Evolutionary conservation across 2,797 vertebrate species (phyloP).

Genomic region (Microctenopoma lineatum): DNA sequence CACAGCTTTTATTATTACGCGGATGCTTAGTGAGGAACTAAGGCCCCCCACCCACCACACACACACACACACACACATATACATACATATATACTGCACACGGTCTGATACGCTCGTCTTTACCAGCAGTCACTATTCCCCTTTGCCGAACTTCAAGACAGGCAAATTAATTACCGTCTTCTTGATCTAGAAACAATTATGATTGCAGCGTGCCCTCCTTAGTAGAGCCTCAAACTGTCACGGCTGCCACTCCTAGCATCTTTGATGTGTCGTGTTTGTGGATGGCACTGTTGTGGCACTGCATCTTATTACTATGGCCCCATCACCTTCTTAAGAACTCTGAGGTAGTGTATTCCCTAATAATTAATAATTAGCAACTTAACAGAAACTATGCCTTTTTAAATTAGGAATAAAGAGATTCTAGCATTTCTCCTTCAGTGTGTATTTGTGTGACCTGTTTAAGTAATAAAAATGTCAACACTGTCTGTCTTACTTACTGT

Average conservation of each 20-base stretch:
- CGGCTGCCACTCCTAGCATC: constrained; percentile 68
- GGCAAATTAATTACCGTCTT: constrained; percentile 82
- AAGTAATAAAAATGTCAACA: too few relatives aligned
- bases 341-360: constrained; percentile 49
- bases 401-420: constrained; percentile 57
- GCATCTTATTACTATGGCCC: constrained; percentile 69
- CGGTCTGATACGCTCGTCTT: constrained; percentile 34
- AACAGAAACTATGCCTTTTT: constrained; percentile 60
- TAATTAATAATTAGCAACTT: constrained; percentile 76
- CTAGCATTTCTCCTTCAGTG: constrained; percentile 42
- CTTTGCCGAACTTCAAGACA: constrained; percentile 76
- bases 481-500: neutral
- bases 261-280: constrained; percentile 67
- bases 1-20: constrained; percentile 47
- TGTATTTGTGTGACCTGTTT: neutral
- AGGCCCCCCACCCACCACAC: neutral
- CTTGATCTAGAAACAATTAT: constrained; percentile 83
- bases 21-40: constrained; percentile 15
- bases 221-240: constrained; percentile 69
- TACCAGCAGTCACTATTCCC: constrained; percentile 60
- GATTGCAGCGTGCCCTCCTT: constrained; percentile 73
- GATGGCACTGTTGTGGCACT: constrained; percentile 66
- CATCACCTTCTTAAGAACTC: constrained; percentile 66
- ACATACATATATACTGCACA: constrained; percentile 14
- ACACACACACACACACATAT: constrained; percentile 1